Evolutionary conservation across 1,140 invertebrate genomes (phyloP), one percentile per base, ranked within the genome.

Genomic region (Apis florea): DNA sequence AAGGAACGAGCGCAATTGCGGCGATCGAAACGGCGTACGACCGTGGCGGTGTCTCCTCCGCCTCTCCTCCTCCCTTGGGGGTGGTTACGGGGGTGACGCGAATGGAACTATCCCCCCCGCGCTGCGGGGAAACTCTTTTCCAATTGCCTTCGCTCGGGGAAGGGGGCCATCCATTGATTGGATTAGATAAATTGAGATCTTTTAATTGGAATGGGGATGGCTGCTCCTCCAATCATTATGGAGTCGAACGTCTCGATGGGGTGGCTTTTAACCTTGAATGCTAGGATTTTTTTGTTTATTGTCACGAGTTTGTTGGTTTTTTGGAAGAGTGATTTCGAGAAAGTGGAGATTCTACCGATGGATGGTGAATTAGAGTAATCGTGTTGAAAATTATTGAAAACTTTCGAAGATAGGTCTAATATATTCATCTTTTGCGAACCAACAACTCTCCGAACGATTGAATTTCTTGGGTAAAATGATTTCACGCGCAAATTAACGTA

Each of bases 1-100:
- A 83, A 83, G 84, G 76, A 83, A 86, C 80, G 70, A 63, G 66
- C 51, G 64, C 72, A 71, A 85, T 82, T 80, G 70, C 74, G 31
- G 17, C 72, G 15, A 77, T 81, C 78, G 69, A 72, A 40, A 63
- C 59, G 4, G 47, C 2, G 21, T 24, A 31, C 58, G 47, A 81
- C n/a, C 59, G 56, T 40, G 31, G 31, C 31, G 4, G 5, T 56
- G 51, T 17, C 64, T 6, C 31, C n/a, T 24, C 51, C 26, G 19
- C 31, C 21, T 10, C n/a, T 24, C 51, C 26, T 15, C 31, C 21
- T 10, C 49, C 49, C 51, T 51, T 17, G 54, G 73, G 76, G 63
- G 70, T 69, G 69, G 76, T 83, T 78, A 73, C 72, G 56, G 71
- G 79, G 66, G 75, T 83, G 82, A 85, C 74, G 83, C 64, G 83